These are phyloP conservation scores for Morpho achilles DNA, from an alignment of 2,888 invertebrate species.

Conservation along the genomic window DNA sequence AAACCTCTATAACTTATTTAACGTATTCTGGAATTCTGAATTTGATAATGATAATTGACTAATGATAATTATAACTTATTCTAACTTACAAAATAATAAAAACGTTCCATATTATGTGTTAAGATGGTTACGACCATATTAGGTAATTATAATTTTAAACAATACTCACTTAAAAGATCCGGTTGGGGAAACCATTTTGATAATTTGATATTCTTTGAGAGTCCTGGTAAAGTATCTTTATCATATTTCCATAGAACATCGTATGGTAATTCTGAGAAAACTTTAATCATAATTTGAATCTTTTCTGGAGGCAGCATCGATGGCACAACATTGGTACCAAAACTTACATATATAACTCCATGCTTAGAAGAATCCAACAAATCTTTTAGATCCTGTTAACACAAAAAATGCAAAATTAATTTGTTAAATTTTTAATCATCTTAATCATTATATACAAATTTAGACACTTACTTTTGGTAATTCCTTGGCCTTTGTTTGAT, in stretches of 20 bases:
- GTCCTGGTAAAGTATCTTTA: slow-evolving; percentile 35
- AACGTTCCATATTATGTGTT: too few species aligned
- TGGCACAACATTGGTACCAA: slow-evolving; percentile 51
- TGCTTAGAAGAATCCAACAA: slow-evolving; percentile 49
- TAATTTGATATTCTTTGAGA: slow-evolving; percentile 38
- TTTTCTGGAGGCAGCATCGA: slow-evolving; percentile 38
- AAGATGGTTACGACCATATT: too few species aligned
- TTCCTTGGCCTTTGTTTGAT: slow-evolving; percentile 40
- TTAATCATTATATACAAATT: not conserved
- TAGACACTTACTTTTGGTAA: slow-evolving; percentile 45
- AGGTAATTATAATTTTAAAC: too few species aligned
- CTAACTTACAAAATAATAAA: too few species aligned
- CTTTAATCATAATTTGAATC: slow-evolving; percentile 40
- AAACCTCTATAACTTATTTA: too few species aligned
- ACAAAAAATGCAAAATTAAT: slow-evolving; percentile 1
- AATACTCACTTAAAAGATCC: slow-evolving; percentile 32
- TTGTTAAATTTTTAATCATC: too few species aligned
- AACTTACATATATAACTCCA: slow-evolving; percentile 51
- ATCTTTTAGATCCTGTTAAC: slow-evolving; percentile 37
- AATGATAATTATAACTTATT: too few species aligned
- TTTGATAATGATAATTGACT: too few species aligned
- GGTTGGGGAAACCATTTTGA: slow-evolving; percentile 36
- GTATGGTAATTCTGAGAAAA: slow-evolving; percentile 51
- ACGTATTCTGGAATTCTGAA: too few species aligned
- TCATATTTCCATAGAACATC: slow-evolving; percentile 62